Evolutionary conservation across 2,113 vertebrate genomes (phyloP).

Genomic region (Cavia porcellus): DNA sequence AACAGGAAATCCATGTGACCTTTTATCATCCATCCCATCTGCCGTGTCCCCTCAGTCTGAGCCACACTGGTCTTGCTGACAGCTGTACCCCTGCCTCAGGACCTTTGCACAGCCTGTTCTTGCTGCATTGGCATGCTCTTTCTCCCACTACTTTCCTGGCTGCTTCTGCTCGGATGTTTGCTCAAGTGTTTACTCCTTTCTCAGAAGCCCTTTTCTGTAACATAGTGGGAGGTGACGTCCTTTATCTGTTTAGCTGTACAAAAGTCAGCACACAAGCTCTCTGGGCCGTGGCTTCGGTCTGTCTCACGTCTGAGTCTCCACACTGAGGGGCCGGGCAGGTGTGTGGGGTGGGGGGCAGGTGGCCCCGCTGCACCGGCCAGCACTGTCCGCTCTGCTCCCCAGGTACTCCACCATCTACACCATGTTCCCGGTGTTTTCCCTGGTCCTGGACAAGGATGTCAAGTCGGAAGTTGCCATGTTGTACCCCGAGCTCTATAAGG

Average conservation of each 20-base stretch:
- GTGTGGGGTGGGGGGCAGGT: rapidly evolving
- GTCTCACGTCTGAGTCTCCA: rapidly evolving
- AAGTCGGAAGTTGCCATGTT: slow-evolving; percentile 99
- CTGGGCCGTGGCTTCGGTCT: rapidly evolving
- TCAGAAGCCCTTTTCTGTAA: rapidly evolving
- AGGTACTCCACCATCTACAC: slow-evolving; percentile 99
- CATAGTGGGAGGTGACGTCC: rapidly evolving
- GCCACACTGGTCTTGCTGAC: neutral
- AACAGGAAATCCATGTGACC: neutral
- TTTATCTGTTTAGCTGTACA: neutral
- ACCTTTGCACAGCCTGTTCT: neutral
- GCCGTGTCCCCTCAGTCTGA: neutral
- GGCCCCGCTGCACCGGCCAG: rapidly evolving
- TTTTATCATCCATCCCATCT: rapidly evolving
- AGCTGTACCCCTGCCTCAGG: neutral
- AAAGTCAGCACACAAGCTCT: rapidly evolving
- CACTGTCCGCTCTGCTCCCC: neutral
- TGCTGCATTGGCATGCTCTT: neutral
- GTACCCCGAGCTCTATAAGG: slow-evolving; percentile 98
- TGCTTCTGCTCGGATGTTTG: neutral
- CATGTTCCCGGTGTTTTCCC: slow-evolving; percentile 99
- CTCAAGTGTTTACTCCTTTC: rapidly evolving
- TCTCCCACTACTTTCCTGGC: rapidly evolving
- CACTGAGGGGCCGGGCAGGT: rapidly evolving
- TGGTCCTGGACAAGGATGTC: slow-evolving; percentile 98